Evolutionary conservation across 2,888 invertebrate species (phyloP).

Genomic region (Himalopsyche japonica): DNA sequence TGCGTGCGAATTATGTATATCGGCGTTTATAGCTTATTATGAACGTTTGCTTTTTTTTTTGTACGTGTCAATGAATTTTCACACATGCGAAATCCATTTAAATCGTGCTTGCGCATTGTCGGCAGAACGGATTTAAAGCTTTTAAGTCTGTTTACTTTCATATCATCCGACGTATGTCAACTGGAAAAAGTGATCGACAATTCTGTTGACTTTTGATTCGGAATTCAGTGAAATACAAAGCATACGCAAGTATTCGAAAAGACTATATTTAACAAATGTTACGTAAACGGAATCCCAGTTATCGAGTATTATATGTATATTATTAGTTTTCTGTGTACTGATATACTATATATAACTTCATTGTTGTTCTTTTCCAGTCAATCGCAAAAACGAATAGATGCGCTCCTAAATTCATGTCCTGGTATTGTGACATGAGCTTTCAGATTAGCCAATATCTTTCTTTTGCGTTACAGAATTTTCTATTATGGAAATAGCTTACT

Average conservation of each 20-base stretch:
- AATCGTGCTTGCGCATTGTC: conserved; percentile 6
- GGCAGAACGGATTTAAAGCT: conserved; percentile 18
- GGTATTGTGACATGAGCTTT: conserved; percentile 28
- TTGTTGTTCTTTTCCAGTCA: conserved; percentile 3
- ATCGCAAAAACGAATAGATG: conserved; percentile 10
- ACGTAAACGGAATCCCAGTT: not conserved
- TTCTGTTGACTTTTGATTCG: conserved; percentile 3
- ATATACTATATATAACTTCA: not conserved
- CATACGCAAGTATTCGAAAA: not conserved
- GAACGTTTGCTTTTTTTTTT: conserved; percentile 9
- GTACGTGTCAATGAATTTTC: conserved; percentile 12
- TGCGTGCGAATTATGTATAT: not conserved
- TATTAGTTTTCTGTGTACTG: not conserved
- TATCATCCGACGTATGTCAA: conserved; percentile 24
- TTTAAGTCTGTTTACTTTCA: conserved; percentile 32
- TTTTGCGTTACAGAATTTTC: conserved; percentile 27
- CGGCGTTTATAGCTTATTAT: conserved; percentile 1
- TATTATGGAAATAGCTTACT: conserved; percentile 31
- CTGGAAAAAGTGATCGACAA: conserved; percentile 24
- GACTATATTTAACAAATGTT: not conserved
- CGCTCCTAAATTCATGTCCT: no score
- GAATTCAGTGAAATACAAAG: not conserved
- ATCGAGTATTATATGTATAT: not conserved
- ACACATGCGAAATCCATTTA: conserved; percentile 11
- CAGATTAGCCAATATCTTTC: conserved; percentile 29